Conservation (phyloP, 2,113 vertebrate species). For the Vicugna pacos region DNA sequence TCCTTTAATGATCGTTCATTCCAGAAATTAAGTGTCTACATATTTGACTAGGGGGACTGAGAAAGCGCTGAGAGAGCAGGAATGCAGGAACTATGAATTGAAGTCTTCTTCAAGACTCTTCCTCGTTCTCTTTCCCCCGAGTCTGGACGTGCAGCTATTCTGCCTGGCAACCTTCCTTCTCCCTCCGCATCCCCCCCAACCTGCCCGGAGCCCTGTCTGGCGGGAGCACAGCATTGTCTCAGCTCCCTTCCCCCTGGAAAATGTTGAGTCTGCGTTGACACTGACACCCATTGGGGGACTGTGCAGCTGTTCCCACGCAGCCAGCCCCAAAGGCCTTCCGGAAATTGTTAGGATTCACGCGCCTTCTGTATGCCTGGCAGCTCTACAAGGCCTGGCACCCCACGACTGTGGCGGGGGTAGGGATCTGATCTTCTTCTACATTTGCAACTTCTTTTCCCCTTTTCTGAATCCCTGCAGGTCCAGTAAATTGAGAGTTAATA, state of each 20-base stretch:
- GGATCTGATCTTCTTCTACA: not conserved
- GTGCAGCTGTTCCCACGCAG: not conserved
- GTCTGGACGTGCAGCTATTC: not conserved
- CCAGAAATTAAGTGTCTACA: conserved; percentile 1
- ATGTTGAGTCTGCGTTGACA: not conserved
- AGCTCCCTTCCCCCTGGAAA: not conserved
- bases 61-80: not conserved
- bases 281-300: not conserved
- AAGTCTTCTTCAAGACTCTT: not conserved
- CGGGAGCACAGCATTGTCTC: not conserved
- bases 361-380: not conserved
- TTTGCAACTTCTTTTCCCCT: not conserved
- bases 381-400: not conserved
- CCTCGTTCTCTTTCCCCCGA: not conserved
- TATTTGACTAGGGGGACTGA: not conserved
- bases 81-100: not conserved
- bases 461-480: not conserved
- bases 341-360: conserved; percentile 29
- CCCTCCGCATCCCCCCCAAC: not conserved
- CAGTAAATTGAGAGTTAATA: conserved; percentile 64
- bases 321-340: not conserved
- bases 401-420: not conserved
- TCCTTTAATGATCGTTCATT: conserved; percentile 17
- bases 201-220: not conserved
- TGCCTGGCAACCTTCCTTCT: not conserved